These are phyloP conservation scores for Empis stercorea DNA, from an alignment of 2,888 invertebrate species.

Conservation along the genomic window DNA sequence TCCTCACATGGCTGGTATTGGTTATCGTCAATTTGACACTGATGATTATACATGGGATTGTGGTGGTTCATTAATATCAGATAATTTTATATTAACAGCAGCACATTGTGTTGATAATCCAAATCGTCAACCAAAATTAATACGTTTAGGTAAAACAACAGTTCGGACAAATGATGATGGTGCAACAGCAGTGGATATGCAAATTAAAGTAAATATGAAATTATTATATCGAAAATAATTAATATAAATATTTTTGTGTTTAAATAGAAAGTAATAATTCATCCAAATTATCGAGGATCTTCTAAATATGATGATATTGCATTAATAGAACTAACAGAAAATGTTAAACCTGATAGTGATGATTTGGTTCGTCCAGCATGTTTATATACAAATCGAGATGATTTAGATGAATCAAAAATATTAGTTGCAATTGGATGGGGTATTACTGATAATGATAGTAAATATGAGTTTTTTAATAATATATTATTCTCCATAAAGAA, in stretches of 20 bases:
- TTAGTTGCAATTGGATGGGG: slow-evolving; percentile 21
- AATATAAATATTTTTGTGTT: background rate
- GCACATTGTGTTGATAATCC: slow-evolving; percentile 12
- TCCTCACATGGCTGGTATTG: slow-evolving; percentile 12
- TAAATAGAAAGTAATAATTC: slow-evolving; percentile 10
- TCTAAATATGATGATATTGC: slow-evolving; percentile 20
- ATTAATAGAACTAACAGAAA: slow-evolving; percentile 13
- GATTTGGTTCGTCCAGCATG: slow-evolving; percentile 20
- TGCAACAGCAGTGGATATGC: slow-evolving; percentile 3
- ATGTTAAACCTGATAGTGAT: slow-evolving; percentile 6
- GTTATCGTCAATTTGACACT: slow-evolving; percentile 3
- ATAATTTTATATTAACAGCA: slow-evolving; percentile 5
- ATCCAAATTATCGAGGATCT: slow-evolving; percentile 9
- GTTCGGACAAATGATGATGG: slow-evolving; percentile 1
- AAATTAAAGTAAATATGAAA: slow-evolving; percentile 6
- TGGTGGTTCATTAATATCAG: slow-evolving; percentile 12
- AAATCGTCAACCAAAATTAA: slow-evolving; percentile 5
- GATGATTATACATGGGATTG: slow-evolving; percentile 5
- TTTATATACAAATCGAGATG: slow-evolving; percentile 13
- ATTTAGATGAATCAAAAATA: slow-evolving; percentile 5
- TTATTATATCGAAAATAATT: background rate
- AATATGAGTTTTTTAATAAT: slow-evolving; percentile 1
- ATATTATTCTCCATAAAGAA: slow-evolving; percentile 1
- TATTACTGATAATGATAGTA: slow-evolving; percentile 10
- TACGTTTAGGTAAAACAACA: slow-evolving; percentile 11